A percentile compares a stretch with the other conserved stretches of the same genome.
Conservation (phyloP, 2,888 invertebrate genomes). For the Pyrochroa serraticornis region DNA sequence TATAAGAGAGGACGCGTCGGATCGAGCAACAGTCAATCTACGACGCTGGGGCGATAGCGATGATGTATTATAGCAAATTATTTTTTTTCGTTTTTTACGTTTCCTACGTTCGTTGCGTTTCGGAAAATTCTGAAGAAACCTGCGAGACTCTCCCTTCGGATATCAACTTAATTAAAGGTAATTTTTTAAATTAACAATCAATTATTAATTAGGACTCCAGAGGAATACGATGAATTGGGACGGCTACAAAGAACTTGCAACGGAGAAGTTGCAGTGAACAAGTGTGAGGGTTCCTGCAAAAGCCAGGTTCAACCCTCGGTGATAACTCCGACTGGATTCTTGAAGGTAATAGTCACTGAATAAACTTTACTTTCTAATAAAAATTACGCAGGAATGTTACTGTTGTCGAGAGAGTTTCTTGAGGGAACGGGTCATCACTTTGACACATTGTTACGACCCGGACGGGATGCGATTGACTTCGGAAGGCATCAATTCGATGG, state of each 20-base stretch:
- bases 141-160: slow-evolving; percentile 88
- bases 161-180: slow-evolving; percentile 86
- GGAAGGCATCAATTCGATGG: slow-evolving; percentile 75
- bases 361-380: neutral
- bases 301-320: slow-evolving; percentile 93
- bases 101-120: slow-evolving; percentile 41
- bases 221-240: slow-evolving; percentile 89
- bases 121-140: slow-evolving; percentile 67
- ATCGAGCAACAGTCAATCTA: slow-evolving; percentile 7
- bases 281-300: slow-evolving; percentile 91
- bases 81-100: slow-evolving; percentile 37
- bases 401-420: slow-evolving; percentile 90
- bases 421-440: slow-evolving; percentile 76
- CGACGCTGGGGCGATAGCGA: neutral
- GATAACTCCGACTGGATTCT: slow-evolving; percentile 84
- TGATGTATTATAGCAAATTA: slow-evolving; percentile 30
- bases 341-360: slow-evolving; percentile 67
- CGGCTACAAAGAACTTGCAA: slow-evolving; percentile 84
- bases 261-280: slow-evolving; percentile 87
- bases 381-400: slow-evolving; percentile 76
- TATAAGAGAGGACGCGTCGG: slow-evolving; percentile 1
- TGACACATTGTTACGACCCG: slow-evolving; percentile 87
- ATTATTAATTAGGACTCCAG: slow-evolving; percentile 57
- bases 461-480: slow-evolving; percentile 79
- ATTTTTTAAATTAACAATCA: slow-evolving; percentile 2